A percentile compares a stretch with the other conserved stretches of the same genome.
Evolutionary conservation across 2,113 vertebrate species (phyloP).

Genomic region (Megaceryle maxima): DNA sequence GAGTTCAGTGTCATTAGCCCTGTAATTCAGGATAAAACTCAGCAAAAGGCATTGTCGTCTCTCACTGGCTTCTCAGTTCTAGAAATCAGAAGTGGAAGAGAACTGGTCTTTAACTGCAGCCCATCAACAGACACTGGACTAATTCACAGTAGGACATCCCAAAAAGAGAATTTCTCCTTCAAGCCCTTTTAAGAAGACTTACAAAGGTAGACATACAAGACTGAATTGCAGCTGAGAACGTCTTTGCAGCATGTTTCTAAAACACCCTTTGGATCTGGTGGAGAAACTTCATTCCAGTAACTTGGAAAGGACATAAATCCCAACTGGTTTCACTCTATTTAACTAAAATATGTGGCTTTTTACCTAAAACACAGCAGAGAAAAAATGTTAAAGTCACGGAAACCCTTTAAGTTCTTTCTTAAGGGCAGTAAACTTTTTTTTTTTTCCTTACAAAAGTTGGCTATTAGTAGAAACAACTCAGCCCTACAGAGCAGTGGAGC

Average conservation of each 20-base stretch:
- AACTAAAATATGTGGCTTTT: neutral
- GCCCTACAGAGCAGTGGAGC: neutral
- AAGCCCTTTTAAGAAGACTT: constrained; percentile 45
- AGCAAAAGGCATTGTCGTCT: neutral
- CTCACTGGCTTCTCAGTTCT: neutral
- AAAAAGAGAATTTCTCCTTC: neutral
- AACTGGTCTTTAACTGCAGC: neutral
- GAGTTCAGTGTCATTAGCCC: neutral
- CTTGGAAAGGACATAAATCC: neutral
- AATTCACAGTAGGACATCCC: neutral
- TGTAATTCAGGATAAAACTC: neutral
- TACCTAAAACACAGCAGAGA: constrained; percentile 4
- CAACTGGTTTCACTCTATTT: neutral
- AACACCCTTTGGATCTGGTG: neutral
- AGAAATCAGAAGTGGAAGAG: constrained; percentile 20
- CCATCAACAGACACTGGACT: neutral
- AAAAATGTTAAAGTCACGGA: neutral
- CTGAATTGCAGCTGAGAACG: constrained; percentile 19
- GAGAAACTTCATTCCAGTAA: constrained; percentile 3
- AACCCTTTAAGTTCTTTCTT: constrained; percentile 37
- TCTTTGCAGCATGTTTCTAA: constrained; percentile 28
- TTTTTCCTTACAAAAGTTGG: neutral
- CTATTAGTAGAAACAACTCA: constrained; percentile 24
- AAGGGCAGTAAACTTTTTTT: neutral
- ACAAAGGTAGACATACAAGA: neutral